Evolutionary conservation across 2,113 vertebrate species (phyloP).

Genomic region (Ardeotis arabs): DNA sequence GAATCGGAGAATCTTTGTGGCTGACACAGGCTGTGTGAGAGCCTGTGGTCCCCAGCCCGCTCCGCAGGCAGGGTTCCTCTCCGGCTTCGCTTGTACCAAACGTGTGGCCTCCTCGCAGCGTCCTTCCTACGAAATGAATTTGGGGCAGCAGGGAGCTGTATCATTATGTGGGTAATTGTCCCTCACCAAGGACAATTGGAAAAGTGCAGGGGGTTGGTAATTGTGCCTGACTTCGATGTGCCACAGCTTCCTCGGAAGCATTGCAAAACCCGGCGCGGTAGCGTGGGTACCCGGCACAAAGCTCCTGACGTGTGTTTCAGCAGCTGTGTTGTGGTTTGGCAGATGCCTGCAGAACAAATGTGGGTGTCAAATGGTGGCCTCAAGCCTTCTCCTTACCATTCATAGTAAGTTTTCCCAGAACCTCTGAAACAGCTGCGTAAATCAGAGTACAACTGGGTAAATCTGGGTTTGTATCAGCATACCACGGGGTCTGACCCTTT

Average conservation of each 20-base stretch:
- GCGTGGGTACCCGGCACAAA: neutral
- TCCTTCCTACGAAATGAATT: neutral
- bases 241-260: neutral
- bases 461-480: neutral
- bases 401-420: neutral
- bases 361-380: neutral
- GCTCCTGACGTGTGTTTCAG: neutral
- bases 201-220: neutral
- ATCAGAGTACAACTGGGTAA: neutral
- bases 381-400: neutral
- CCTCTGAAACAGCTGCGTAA: neutral
- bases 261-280: rapidly evolving
- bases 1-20: neutral
- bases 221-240: neutral
- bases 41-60: neutral
- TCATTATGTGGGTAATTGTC: neutral
- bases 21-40: neutral
- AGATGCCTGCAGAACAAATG: neutral
- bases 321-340: neutral
- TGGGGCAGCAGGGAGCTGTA: neutral
- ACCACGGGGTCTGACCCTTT: neutral
- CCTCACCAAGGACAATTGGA: neutral
- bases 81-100: neutral
- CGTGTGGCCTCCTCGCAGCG: neutral
- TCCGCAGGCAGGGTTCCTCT: neutral